phyloP scores from a whole-genome alignment of 2,113 vertebrate species.

The Eubucco bourcierii region DNA sequence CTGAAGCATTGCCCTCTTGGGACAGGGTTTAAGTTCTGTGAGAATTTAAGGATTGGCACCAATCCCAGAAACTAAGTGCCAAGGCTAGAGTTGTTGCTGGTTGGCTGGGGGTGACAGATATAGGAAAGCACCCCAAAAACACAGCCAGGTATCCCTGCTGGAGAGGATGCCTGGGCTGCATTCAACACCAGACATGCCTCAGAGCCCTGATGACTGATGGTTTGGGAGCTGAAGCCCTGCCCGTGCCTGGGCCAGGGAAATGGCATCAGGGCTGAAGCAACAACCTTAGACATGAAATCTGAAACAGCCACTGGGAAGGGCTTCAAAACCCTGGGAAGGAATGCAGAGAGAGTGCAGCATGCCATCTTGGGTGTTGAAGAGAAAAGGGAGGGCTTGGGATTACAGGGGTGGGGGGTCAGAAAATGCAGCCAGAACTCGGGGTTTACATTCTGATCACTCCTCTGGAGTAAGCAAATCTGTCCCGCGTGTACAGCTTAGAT shows the following conservation, averaged over 20 bases:
- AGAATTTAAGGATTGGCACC: background rate
- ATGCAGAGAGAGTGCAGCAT: accelerated
- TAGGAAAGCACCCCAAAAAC: background rate
- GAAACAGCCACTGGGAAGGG: background rate
- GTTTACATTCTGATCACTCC: background rate
- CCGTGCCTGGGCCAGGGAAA: background rate
- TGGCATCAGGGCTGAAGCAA: background rate
- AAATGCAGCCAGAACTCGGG: background rate
- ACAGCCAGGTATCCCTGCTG: accelerated
- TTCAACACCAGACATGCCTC: accelerated
- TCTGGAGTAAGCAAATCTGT: background rate
- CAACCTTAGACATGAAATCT: background rate
- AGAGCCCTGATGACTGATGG: accelerated
- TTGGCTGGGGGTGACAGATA: background rate
- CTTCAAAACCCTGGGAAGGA: background rate
- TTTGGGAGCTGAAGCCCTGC: background rate
- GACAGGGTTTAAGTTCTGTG: accelerated
- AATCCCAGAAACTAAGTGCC: accelerated
- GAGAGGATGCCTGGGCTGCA: accelerated
- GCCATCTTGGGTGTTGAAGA: background rate
- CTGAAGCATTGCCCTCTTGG: background rate
- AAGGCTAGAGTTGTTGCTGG: accelerated
- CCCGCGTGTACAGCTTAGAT: accelerated
- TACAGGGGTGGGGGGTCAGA: background rate
- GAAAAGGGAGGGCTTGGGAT: background rate